Base-by-base conservation (phyloP, 2,888 invertebrate species). In the Craniophora ligustri region DNA sequence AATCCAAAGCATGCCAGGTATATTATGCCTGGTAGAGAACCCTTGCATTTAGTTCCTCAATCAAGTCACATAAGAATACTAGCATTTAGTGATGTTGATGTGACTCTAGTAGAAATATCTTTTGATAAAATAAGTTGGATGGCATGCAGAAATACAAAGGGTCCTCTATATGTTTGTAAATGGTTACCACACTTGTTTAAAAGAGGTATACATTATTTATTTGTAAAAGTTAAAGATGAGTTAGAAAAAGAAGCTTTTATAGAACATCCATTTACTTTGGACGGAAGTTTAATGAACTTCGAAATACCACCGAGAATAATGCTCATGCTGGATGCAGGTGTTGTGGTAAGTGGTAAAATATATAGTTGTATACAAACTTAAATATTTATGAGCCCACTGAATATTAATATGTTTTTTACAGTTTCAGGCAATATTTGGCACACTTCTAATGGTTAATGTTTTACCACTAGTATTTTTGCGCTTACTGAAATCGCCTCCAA, bases 1-100 rank as follows among this genome's bases (percentile, higher is more conserved):
- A 98, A 98, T 93, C 98, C 98, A n/a, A 98, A 98, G 91, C 94
- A 97, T 88, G 96, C 97, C 19, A 90, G 95, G 61, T 97, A 95
- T 83, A 81, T 94, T 36, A 95, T 97, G 89, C 96, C 97, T 1
- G 91, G 94, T 2, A 95, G 96, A 75, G 98, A 98, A 87, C 96
- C 97, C 30, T 76, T 96, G 35, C 86, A 95, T 54, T 89, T 95
- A 65, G 95, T 97, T 41, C 78, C 86, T 50, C 91, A 94, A 46
- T 98, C 98, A 1, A 96, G 96, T 40, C 96, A 98, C 86, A 95
- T 98, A 81, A 96, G 98, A 84, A 92, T 98, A 69, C 87, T 98
- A 69, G 96, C 95, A 26, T 98, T 98, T 89, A 97, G 97, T 57
- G 91, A 95, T 75, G 94, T 95, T 6, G 81, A 92, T 28, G 94